Percentiles rank a stretch among this genome's conserved stretches.
Conservation (phyloP, 2,113 vertebrate genomes). For the Prionailurus bengalensis region DNA sequence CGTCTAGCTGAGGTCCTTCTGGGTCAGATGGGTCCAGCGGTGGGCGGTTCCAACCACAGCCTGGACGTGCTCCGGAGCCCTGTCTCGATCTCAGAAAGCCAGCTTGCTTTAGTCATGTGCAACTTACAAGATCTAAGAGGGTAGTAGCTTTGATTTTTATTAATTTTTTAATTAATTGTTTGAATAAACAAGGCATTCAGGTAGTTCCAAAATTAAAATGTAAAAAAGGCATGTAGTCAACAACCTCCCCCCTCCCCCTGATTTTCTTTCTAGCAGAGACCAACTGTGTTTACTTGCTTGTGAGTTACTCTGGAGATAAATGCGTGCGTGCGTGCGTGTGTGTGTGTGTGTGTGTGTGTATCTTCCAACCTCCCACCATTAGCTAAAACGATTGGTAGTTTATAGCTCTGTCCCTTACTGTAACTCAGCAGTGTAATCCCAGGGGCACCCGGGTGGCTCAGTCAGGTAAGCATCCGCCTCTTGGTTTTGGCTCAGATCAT, state of each 20-base stretch:
- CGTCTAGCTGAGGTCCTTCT: not conserved
- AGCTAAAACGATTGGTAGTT: too few relatives aligned
- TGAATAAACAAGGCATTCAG: not conserved
- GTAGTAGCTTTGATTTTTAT: not conserved
- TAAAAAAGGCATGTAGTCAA: not conserved
- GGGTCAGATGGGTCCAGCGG: not conserved
- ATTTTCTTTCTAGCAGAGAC: not conserved
- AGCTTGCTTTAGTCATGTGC: not conserved
- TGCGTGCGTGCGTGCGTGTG: rapidly evolving
- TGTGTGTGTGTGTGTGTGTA: not conserved
- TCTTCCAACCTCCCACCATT: not conserved
- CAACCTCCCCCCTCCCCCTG: not conserved
- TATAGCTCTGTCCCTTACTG: not conserved
- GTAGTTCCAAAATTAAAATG: not conserved
- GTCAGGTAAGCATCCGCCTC: too few relatives aligned
- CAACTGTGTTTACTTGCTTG: not conserved
- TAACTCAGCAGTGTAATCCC: not conserved
- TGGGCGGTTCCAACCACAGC: not conserved
- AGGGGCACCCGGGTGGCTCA: too few relatives aligned
- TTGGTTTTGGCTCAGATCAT: too few relatives aligned
- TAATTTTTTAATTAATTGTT: not conserved
- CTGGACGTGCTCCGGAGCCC: not conserved
- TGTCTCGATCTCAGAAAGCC: not conserved
- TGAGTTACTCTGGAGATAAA: not conserved
- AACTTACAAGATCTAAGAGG: not conserved